Conservation (phyloP, 2,797 vertebrate genomes). For the Poecilia wingei region DNA sequence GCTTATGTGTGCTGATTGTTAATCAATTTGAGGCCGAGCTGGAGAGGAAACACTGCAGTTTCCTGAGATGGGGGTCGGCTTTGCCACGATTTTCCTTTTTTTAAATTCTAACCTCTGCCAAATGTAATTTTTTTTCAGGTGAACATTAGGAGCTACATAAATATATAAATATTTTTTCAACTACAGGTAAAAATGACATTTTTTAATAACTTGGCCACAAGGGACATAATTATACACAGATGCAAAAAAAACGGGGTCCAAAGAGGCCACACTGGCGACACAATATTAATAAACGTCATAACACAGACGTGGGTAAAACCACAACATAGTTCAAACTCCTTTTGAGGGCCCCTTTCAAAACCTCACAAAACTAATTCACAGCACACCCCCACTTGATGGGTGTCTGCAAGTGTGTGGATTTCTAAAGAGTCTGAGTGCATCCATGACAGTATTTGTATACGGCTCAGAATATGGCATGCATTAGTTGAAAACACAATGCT, state of each 20-base stretch:
- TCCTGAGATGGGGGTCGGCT: not conserved
- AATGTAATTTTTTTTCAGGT: not conserved
- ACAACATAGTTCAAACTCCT: slow-evolving; percentile 65
- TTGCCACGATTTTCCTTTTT: not conserved
- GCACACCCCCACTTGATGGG: slow-evolving; percentile 43
- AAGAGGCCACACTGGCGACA: slow-evolving; percentile 19
- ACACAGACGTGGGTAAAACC: slow-evolving; percentile 63
- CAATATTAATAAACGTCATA: slow-evolving; percentile 63
- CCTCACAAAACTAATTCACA: slow-evolving; percentile 53
- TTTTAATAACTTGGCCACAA: slow-evolving; percentile 39
- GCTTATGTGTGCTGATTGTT: not conserved
- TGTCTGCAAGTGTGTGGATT: slow-evolving; percentile 35
- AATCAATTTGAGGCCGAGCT: not conserved
- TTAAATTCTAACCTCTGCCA: not conserved
- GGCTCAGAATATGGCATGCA: slow-evolving; percentile 41
- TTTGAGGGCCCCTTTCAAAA: slow-evolving; percentile 53
- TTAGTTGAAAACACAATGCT: slow-evolving; percentile 45
- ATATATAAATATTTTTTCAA: slow-evolving; percentile 12
- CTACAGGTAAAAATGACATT: slow-evolving; percentile 37
- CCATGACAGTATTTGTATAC: slow-evolving; percentile 30
- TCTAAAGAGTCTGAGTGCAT: slow-evolving; percentile 25
- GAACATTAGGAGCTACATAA: not conserved
- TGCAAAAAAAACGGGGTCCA: slow-evolving; percentile 16
- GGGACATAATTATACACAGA: slow-evolving; percentile 40
- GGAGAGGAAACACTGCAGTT: not conserved